Conservation (phyloP, 2,888 invertebrate genomes). For the Stenodera caucasica region DNA sequence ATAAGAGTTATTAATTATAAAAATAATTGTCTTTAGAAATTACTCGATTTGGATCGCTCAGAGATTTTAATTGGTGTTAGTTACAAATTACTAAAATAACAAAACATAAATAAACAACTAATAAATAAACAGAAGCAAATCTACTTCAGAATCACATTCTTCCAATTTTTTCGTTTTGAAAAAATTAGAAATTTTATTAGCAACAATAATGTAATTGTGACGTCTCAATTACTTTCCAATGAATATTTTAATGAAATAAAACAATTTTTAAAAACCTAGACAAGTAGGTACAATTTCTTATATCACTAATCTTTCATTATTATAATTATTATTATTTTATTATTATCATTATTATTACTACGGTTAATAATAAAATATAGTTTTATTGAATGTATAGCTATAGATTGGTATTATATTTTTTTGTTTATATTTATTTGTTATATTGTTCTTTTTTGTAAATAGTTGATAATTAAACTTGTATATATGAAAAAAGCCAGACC, state of each 20-base stretch:
- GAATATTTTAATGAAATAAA: neutral
- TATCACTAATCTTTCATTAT: constrained; percentile 18
- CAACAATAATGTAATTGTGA: neutral
- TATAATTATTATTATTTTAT: constrained; percentile 18
- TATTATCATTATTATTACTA: constrained; percentile 16
- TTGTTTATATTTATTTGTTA: constrained; percentile 51
- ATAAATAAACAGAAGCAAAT: constrained; percentile 3
- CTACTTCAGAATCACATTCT: too few species aligned
- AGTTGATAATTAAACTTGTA: constrained; percentile 50
- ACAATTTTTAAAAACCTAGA: neutral
- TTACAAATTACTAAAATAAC: constrained; percentile 21
- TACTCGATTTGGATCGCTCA: constrained; percentile 43
- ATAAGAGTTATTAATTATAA: constrained; percentile 40
- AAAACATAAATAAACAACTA: neutral
- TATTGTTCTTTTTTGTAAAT: constrained; percentile 17
- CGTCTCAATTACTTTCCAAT: neutral
- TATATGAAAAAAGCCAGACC: constrained; percentile 49
- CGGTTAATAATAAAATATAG: constrained; percentile 18
- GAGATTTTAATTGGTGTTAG: constrained; percentile 47
- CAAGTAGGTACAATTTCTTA: neutral
- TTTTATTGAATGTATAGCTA: constrained; percentile 46
- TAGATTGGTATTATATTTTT: constrained; percentile 39
- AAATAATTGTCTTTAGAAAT: constrained; percentile 38
- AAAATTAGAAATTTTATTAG: too few species aligned
- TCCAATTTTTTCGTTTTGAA: too few species aligned